A percentile compares a stretch with the other conserved stretches of the same genome.
phyloP scores from a whole-genome alignment of 2,888 invertebrate species.

The Parelbella ahira region DNA sequence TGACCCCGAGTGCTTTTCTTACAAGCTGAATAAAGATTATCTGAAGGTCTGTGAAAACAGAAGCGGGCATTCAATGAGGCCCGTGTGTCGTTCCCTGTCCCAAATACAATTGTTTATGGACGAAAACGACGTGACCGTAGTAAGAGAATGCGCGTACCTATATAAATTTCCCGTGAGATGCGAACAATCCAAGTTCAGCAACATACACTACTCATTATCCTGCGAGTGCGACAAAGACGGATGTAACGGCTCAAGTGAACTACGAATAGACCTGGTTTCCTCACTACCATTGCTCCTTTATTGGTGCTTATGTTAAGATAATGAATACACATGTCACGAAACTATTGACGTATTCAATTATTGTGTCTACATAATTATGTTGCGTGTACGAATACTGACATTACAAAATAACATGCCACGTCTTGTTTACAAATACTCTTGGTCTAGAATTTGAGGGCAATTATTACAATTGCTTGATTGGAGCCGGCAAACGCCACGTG shows the following conservation, averaged over 20 bases:
- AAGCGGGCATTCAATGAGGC: slow-evolving; percentile 26
- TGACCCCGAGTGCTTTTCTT: slow-evolving; percentile 46
- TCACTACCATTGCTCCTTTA: slow-evolving; percentile 4
- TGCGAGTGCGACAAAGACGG: slow-evolving; percentile 62
- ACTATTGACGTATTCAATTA: no score
- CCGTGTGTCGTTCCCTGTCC: slow-evolving; percentile 55
- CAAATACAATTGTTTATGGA: slow-evolving; percentile 58
- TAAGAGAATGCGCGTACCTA: slow-evolving; percentile 63
- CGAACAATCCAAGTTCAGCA: slow-evolving; percentile 49
- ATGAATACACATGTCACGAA: no score
- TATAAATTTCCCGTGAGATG: slow-evolving; percentile 48
- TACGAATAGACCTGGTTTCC: not conserved
- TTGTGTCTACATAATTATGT: no score
- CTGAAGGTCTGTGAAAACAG: slow-evolving; percentile 46
- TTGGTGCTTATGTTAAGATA: slow-evolving; percentile 5
- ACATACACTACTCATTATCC: slow-evolving; percentile 55
- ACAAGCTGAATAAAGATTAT: slow-evolving; percentile 44
- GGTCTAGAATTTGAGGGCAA: slow-evolving; percentile 16
- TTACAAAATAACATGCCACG: slow-evolving; percentile 1
- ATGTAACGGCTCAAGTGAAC: slow-evolving; percentile 45
- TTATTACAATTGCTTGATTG: slow-evolving; percentile 19
- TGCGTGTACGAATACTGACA: not conserved
- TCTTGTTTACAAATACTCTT: slow-evolving; percentile 6
- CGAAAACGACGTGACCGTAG: slow-evolving; percentile 45
- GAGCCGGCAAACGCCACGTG: slow-evolving; percentile 13